Percentiles rank a stretch among this genome's conserved stretches.
These are phyloP conservation scores for Heterohyrax brucei DNA, from an alignment of 2,797 vertebrate species.

Conservation along the genomic window DNA sequence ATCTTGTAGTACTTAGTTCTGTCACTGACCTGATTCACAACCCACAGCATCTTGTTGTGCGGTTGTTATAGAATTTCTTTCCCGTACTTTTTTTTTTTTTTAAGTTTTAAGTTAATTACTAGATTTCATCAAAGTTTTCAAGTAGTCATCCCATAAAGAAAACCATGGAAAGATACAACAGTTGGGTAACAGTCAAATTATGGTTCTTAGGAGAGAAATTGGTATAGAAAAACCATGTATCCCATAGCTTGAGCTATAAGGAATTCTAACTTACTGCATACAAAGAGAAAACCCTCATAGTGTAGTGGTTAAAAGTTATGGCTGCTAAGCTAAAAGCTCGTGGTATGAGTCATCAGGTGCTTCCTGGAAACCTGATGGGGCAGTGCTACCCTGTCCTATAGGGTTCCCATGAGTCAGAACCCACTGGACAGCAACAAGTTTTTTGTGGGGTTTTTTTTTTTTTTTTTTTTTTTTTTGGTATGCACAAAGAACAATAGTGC, in stretches of 20 bases:
- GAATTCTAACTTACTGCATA: not conserved
- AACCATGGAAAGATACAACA: conserved; percentile 1
- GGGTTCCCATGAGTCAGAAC: no score
- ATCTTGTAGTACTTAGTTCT: conserved; percentile 2
- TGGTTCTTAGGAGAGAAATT: conserved; percentile 13
- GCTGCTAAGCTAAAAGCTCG: no score
- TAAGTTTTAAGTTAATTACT: not conserved
- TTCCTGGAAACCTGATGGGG: no score
- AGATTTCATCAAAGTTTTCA: conserved; percentile 18
- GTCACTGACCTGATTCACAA: not conserved
- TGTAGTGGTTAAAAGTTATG: no score
- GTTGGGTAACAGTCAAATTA: not conserved
- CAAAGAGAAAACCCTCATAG: no score
- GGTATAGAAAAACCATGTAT: not conserved
- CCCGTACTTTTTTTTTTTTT: not conserved
- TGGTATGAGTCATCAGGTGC: no score
- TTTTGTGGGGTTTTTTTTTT: no score
- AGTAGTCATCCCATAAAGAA: conserved; percentile 57
- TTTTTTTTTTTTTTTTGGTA: no score
- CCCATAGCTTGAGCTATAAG: conserved; percentile 6
- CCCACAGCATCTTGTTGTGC: conserved; percentile 26
- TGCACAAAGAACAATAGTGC: not conserved
- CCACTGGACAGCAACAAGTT: no score
- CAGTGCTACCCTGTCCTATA: no score
- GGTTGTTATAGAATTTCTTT: conserved; percentile 7